phyloP scores from a whole-genome alignment of 2,888 invertebrate species.

The Noctua fimbriata region DNA sequence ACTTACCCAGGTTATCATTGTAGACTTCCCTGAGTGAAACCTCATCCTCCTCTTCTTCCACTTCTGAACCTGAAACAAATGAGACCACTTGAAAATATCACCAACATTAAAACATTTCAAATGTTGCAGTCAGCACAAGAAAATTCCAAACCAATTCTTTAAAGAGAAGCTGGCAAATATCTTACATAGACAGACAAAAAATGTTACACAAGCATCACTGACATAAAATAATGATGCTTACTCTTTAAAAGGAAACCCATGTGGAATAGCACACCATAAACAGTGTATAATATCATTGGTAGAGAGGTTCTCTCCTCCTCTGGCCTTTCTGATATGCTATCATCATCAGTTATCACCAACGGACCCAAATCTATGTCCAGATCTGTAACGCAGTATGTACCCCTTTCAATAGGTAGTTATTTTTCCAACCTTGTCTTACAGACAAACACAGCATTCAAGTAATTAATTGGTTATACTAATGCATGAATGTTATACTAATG shows the following conservation, averaged over 20 bases:
- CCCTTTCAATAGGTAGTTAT: slow-evolving; percentile 16
- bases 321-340: slow-evolving; percentile 77
- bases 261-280: slow-evolving; percentile 88
- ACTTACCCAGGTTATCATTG: slow-evolving; percentile 91
- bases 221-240: slow-evolving; percentile 84
- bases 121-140: slow-evolving; percentile 37
- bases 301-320: slow-evolving; percentile 81
- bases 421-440: slow-evolving; percentile 19
- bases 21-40: slow-evolving; percentile 93
- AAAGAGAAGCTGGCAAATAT: slow-evolving; percentile 37
- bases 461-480: slow-evolving; percentile 13
- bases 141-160: slow-evolving; percentile 37
- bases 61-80: slow-evolving; percentile 87
- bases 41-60: slow-evolving; percentile 92
- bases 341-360: slow-evolving; percentile 83
- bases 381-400: slow-evolving; percentile 83
- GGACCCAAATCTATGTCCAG: slow-evolving; percentile 85
- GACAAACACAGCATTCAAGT: slow-evolving; percentile 25
- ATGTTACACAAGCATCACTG: slow-evolving; percentile 68
- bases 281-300: slow-evolving; percentile 87
- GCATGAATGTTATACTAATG: slow-evolving; percentile 12
- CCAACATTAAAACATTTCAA: not conserved
- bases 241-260: slow-evolving; percentile 87
- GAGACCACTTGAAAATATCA: slow-evolving; percentile 9
- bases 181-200: slow-evolving; percentile 43